phyloP scores from a whole-genome alignment of 1,140 invertebrate genomes.

The Pectinophora gossypiella region DNA sequence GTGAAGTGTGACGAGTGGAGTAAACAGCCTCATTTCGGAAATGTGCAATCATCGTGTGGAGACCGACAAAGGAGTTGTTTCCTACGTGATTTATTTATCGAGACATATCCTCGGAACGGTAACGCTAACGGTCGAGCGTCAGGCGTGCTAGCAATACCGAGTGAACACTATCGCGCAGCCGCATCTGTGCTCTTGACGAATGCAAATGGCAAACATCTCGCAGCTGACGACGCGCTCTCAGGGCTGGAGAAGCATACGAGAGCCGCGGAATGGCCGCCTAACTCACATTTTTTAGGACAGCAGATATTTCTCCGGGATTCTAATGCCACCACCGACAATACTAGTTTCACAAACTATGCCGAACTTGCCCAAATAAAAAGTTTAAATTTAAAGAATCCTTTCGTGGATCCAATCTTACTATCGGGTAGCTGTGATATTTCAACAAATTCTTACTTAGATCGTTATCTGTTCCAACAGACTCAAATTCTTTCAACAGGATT shows the following conservation, averaged over 20 bases:
- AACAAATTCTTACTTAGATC: too few species aligned
- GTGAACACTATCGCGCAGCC: conserved; percentile 42
- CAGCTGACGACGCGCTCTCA: conserved; percentile 19
- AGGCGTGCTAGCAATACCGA: conserved; percentile 53
- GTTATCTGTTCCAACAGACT: too few species aligned
- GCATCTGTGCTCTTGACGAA: conserved; percentile 47
- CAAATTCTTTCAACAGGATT: too few species aligned
- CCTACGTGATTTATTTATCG: conserved; percentile 55
- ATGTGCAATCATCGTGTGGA: conserved; percentile 31
- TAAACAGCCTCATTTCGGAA: conserved; percentile 26
- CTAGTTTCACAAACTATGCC: not conserved
- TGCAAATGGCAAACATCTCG: conserved; percentile 43
- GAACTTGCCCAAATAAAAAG: not conserved
- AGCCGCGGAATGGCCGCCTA: too few species aligned
- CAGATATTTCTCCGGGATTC: not conserved
- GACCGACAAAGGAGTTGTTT: conserved; percentile 48
- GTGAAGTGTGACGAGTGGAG: conserved; percentile 22
- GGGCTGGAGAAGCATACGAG: too few species aligned
- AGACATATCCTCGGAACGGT: conserved; percentile 52
- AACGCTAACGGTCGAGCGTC: conserved; percentile 43
- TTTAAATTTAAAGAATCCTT: too few species aligned
- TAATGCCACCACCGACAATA: not conserved
- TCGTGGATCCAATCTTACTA: too few species aligned
- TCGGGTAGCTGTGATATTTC: too few species aligned
- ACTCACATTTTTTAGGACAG: too few species aligned